Evolutionary conservation across 1,140 invertebrate species (phyloP), one percentile per base, ranked within the genome.

Genomic region (Magallana gigas): DNA sequence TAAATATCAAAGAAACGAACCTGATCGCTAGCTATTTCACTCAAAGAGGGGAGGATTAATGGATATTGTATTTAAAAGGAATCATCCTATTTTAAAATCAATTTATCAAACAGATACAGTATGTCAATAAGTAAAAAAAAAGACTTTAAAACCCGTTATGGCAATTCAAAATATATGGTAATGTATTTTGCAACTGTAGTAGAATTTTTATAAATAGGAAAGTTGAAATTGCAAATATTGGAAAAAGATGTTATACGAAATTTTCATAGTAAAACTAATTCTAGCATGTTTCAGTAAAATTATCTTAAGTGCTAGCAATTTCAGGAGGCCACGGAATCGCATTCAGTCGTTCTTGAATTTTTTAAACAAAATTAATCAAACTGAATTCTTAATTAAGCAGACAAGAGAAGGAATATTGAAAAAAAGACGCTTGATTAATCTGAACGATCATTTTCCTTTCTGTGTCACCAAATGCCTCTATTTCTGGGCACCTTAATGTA

Each of bases 301-400:
- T 4, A 48, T 48, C 48, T 57, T 6, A 83, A 57, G 16, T 83
- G 48, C 48, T 57, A 58, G 57, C n/a, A 48, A 57, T 57, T 29
- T 57, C 57, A 57, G 4, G 8, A 83, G 57, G 57, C n/a, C 56
- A 57, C n/a, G 68, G 36, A 23, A 29, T 29, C 36, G 23, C 14
- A 48, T 76, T 76, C 23, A 29, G 23, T 76, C 18, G 68, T 76
- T 57, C 16, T 83, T 58, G 48, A 83, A 57, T 83, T 83, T 62
- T 84, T 60, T 84, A 58, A 36, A 18, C 83, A 58, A 60, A 84
- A 84, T 84, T 84, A 60, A 84, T 84, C 83, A 84, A 84, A 84
- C 83, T 84, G 83, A 84, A 84, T 60, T 84, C 57, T 84, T 84
- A 60, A 59, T 84, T 62, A 60, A 84, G 57, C 57, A 62, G 14